Base-by-base conservation (phyloP, 2,797 vertebrate species). In the Myoxocephalus aenaeus region DNA sequence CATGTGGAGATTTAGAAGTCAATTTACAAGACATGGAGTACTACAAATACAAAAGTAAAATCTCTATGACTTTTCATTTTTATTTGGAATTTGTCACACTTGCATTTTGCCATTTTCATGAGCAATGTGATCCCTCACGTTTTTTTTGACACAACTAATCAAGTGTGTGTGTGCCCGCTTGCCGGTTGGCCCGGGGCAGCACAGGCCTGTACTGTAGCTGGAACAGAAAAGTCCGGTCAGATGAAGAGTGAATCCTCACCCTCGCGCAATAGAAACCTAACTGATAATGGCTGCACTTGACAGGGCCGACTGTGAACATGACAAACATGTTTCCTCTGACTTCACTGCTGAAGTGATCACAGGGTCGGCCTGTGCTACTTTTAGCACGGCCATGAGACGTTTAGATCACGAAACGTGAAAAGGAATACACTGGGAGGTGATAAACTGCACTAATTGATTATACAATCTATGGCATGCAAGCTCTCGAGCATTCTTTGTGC, bases 191-290 rank as follows among this genome's bases (percentile, higher is more conserved):
- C 36, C 56, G 1, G 11, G 48, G 70, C 46, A 34, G 68, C 17
- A 36, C 13, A 50, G 65, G 63, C 76, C 77, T 82, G 81, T 65
- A 40, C 62, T 73, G 65, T 72, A 61, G 73, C 80, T 80, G 65
- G 77, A 87, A 83, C 83, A 85, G 82, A 84, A 78, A 67, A 86
- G 88, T 86, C 80, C 80, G 77, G 66, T 40, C 77, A 83, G 78
- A 84, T 81, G 79, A 90, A 70, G 79, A 72, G 63, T 78, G 80
- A 83, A 76, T 90, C 92, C 85, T 92, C 91, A 91, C 90, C 59
- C 62, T 83, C 29, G 54, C 77, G 87, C 80, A 84, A 70, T 61
- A 81, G 73, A 86, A 70, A 75, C 46, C 2, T 48, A 72, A 67
- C 72, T 67, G 90, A 87, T 84, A 89, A 89, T 84, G 73, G 59